phyloP scores from a whole-genome alignment of 2,888 invertebrate species.

The Apeira syringaria region DNA sequence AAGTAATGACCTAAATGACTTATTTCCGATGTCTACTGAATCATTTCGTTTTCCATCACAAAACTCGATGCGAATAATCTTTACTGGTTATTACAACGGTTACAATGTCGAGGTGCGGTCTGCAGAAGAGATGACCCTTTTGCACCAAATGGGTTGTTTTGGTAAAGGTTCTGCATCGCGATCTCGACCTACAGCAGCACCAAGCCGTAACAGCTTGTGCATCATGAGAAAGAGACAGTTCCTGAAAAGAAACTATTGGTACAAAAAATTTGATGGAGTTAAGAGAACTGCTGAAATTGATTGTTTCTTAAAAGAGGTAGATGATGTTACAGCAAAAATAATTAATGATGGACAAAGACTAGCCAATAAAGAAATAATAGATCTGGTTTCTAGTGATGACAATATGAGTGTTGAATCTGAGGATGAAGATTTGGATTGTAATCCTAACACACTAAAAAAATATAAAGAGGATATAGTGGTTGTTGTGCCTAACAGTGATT shows the following conservation, averaged over 20 bases:
- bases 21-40: slow-evolving; percentile 63
- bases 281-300: slow-evolving; percentile 41
- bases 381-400: slow-evolving; percentile 75
- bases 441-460: slow-evolving; percentile 36
- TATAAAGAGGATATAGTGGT: slow-evolving; percentile 74
- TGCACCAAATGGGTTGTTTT: slow-evolving; percentile 89
- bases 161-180: slow-evolving; percentile 89
- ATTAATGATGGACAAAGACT: slow-evolving; percentile 47
- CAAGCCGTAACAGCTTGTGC: slow-evolving; percentile 53
- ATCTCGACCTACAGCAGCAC: slow-evolving; percentile 72
- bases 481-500: slow-evolving; percentile 86
- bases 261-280: slow-evolving; percentile 59
- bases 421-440: slow-evolving; percentile 31
- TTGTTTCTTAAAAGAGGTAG: slow-evolving; percentile 56
- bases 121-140: slow-evolving; percentile 80
- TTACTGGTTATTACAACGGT: slow-evolving; percentile 87
- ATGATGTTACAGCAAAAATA: slow-evolving; percentile 55
- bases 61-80: slow-evolving; percentile 68
- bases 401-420: slow-evolving; percentile 37
- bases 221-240: slow-evolving; percentile 85
- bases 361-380: slow-evolving; percentile 63
- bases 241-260: slow-evolving; percentile 82
- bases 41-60: slow-evolving; percentile 73
- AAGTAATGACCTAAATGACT: slow-evolving; percentile 69
- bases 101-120: slow-evolving; percentile 86